phyloP scores from a whole-genome alignment of 92 coral and sea anemone genomes.

The Phenganax marumi region DNA sequence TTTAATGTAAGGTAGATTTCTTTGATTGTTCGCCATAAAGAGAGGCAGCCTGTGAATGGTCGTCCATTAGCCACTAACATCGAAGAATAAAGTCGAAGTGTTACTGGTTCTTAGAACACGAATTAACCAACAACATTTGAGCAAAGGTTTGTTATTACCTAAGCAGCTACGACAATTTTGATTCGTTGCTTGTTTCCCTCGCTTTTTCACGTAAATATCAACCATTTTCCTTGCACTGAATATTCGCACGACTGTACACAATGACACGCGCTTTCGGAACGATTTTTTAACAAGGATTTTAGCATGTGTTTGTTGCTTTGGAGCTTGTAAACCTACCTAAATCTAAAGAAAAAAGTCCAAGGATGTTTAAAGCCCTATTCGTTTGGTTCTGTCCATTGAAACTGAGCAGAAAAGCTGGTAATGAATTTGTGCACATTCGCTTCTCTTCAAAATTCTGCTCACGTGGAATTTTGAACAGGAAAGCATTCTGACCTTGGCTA shows the following conservation, averaged over 20 bases:
- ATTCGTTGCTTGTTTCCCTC: constrained; percentile 81
- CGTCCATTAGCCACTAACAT: constrained; percentile 94
- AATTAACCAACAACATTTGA: constrained; percentile 98
- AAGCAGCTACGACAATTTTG: constrained; percentile 99
- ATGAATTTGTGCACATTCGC: background rate
- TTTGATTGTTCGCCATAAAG: constrained; percentile 18
- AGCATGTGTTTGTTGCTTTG: constrained; percentile 9
- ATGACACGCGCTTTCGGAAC: constrained; percentile 31
- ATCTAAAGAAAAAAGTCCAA: background rate
- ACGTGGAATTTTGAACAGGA: background rate
- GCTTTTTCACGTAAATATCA: constrained; percentile 58
- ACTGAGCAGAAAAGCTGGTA: background rate
- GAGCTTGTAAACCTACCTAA: background rate
- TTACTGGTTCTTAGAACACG: constrained; percentile 99
- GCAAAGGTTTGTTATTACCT: constrained; percentile 99
- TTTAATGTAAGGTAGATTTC: constrained; percentile 1
- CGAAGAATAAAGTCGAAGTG: constrained; percentile 94
- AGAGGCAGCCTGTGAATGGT: constrained; percentile 99
- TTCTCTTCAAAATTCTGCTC: background rate
- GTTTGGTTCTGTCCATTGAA: background rate
- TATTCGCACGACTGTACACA: background rate
- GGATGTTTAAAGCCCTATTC: background rate
- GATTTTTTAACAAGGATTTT: constrained; percentile 53
- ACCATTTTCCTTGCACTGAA: constrained; percentile 24
- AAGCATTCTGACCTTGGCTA: too few species aligned